phyloP scores from a whole-genome alignment of 2,888 invertebrate genomes.

The Microctonus hyperodae region DNA sequence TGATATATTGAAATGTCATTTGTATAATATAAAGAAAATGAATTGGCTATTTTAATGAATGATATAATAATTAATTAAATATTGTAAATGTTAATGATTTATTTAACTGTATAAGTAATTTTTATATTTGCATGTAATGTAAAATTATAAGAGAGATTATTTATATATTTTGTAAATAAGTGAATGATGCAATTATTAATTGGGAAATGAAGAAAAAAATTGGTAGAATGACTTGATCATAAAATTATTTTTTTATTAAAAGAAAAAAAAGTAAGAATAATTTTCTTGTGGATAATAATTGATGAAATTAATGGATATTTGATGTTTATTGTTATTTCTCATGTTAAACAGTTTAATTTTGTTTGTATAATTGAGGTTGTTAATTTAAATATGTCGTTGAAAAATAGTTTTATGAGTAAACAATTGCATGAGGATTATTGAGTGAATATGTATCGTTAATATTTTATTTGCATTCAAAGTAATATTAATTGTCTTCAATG shows the following conservation, averaged over 20 bases:
- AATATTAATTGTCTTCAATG: background rate
- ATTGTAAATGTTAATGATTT: background rate
- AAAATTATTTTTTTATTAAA: background rate
- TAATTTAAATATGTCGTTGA: background rate
- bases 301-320: background rate
- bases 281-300: background rate
- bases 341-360: background rate
- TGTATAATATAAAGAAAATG: background rate
- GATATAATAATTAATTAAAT: background rate
- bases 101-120: background rate
- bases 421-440: background rate
- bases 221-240: background rate
- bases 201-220: background rate
- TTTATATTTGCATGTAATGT: background rate
- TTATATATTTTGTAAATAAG: background rate
- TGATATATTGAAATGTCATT: background rate
- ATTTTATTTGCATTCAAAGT: constrained; percentile 2
- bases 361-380: background rate
- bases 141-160: background rate
- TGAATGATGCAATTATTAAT: background rate
- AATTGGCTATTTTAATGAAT: background rate
- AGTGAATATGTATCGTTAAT: background rate
- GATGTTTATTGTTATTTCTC: background rate
- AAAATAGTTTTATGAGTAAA: background rate
- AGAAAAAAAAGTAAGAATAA: background rate